Evolutionary conservation across 1,140 invertebrate species (phyloP).

Genomic region (Saccostrea glomerata): DNA sequence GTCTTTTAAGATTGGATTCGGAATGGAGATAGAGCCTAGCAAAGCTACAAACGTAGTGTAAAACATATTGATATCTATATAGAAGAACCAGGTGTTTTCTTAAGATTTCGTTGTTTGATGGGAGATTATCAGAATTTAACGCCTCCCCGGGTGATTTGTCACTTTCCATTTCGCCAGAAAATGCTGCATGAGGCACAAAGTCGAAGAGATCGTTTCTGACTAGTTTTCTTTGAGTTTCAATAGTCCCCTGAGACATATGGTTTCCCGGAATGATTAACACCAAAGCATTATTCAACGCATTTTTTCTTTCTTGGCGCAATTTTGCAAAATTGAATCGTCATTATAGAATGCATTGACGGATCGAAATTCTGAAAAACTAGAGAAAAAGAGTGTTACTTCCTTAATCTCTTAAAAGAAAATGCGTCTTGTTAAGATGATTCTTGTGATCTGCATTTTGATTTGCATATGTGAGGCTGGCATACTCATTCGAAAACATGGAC

Average conservation of each 20-base stretch:
- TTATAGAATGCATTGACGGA: constrained; percentile 1
- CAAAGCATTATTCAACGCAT: constrained; percentile 29
- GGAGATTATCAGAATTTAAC: constrained; percentile 31
- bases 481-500: constrained; percentile 8
- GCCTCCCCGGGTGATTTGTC: constrained; percentile 1
- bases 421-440: constrained; percentile 12
- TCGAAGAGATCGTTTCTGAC: constrained; percentile 9
- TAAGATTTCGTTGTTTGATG: constrained; percentile 24
- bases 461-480: not conserved
- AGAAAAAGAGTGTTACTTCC: not conserved
- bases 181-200: not conserved
- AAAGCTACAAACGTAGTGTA: not conserved
- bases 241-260: constrained; percentile 23
- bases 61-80: constrained; percentile 33
- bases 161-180: not conserved
- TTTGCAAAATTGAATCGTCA: constrained; percentile 11
- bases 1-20: not conserved
- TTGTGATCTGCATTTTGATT: not conserved
- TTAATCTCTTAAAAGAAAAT: not conserved
- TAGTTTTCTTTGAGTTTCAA: constrained; percentile 29
- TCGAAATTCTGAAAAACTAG: not conserved
- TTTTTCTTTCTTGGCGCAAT: constrained; percentile 21
- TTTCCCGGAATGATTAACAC: constrained; percentile 23
- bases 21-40: not conserved
- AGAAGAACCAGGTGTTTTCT: constrained; percentile 19